These are phyloP conservation scores for Drosophila takahashii DNA, from an alignment of 1,140 invertebrate genomes.

Conservation along the genomic window DNA sequence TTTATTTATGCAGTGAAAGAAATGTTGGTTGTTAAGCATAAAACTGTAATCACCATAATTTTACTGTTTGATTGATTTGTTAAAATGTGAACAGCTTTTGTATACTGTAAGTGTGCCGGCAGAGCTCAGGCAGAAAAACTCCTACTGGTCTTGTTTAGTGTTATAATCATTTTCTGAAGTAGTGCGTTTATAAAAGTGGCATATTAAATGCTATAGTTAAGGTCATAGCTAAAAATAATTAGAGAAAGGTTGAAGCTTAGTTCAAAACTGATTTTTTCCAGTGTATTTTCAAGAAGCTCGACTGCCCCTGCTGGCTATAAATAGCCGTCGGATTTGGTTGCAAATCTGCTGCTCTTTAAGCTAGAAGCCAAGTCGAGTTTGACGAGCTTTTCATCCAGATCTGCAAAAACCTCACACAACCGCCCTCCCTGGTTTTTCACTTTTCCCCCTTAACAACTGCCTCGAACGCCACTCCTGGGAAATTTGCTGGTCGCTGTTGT, in stretches of 20 bases:
- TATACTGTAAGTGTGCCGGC: too few species aligned
- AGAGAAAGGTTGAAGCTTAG: too few species aligned
- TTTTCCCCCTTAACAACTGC: constrained; percentile 2
- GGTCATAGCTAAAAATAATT: too few species aligned
- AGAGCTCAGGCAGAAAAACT: too few species aligned
- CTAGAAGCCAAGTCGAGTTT: constrained; percentile 30
- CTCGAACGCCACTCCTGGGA: constrained; percentile 68
- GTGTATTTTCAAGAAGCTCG: not conserved
- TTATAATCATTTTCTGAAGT: too few species aligned
- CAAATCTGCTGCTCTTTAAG: constrained; percentile 26
- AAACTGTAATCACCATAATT: too few species aligned
- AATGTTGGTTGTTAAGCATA: not conserved
- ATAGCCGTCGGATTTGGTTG: constrained; percentile 25
- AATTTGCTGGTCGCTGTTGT: constrained; percentile 62
- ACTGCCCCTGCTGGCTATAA: constrained; percentile 16
- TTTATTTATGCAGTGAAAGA: constrained; percentile 28
- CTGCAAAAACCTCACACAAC: not conserved
- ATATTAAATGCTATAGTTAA: too few species aligned
- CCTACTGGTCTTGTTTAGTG: too few species aligned
- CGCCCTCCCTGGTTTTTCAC: not conserved
- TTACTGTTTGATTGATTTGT: too few species aligned
- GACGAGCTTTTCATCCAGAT: constrained; percentile 25
- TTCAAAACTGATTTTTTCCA: not conserved
- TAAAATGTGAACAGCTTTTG: too few species aligned
- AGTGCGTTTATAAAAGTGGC: too few species aligned